These are phyloP conservation scores for Tiphia femorata DNA, from an alignment of 2,888 invertebrate genomes.

Conservation along the genomic window DNA sequence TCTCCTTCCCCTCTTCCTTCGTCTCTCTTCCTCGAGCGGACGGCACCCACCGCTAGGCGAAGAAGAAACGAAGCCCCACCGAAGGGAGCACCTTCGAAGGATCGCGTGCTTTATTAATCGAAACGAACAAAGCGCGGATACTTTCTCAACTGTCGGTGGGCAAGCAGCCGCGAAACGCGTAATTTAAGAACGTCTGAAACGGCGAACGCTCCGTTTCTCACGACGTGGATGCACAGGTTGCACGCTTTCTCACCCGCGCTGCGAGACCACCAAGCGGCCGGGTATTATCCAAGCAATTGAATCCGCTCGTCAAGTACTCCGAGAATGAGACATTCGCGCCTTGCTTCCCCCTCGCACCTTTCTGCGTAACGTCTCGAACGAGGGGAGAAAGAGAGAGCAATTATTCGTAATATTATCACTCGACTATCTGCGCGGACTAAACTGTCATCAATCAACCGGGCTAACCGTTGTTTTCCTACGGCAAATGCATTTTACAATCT, in stretches of 20 bases:
- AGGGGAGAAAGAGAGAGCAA: too few relatives aligned
- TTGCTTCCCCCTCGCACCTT: too few relatives aligned
- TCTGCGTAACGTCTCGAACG: too few relatives aligned
- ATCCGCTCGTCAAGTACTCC: too few relatives aligned
- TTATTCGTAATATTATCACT: background rate
- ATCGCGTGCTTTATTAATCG: constrained; percentile 32
- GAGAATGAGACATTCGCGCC: background rate
- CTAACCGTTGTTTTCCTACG: too few relatives aligned
- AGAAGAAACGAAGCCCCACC: constrained; percentile 7
- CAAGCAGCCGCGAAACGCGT: constrained; percentile 28
- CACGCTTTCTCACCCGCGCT: too few relatives aligned
- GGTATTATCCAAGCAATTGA: background rate
- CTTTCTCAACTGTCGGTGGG: constrained; percentile 19
- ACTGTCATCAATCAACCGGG: too few relatives aligned
- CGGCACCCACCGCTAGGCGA: background rate
- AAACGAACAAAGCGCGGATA: constrained; percentile 12
- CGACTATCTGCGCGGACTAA: too few relatives aligned
- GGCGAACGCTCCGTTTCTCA: constrained; percentile 2
- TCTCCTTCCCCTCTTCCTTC: background rate
- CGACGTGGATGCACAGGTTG: background rate
- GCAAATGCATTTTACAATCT: too few relatives aligned
- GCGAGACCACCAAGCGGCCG: too few relatives aligned
- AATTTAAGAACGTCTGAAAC: constrained; percentile 17
- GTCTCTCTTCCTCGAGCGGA: background rate
- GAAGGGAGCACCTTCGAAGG: constrained; percentile 6